These are phyloP conservation scores for Gymnopithys bicolor DNA, from an alignment of 2,797 vertebrate genomes.

Conservation along the genomic window DNA sequence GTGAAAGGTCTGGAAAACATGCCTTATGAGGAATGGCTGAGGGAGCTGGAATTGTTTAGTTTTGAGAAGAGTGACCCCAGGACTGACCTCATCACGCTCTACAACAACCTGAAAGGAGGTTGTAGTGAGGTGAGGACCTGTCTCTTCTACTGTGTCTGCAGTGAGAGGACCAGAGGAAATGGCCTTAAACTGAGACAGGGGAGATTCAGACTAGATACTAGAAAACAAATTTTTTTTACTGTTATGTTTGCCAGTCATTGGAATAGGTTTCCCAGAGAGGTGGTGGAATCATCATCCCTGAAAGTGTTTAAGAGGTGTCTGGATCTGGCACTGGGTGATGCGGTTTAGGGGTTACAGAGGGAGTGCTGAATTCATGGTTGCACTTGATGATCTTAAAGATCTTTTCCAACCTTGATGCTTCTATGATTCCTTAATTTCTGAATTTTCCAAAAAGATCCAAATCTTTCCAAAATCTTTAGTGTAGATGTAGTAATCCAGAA, in stretches of 20 bases:
- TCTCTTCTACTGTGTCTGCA: background rate
- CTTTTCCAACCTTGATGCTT: background rate
- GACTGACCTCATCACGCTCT: accelerated
- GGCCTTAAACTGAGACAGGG: background rate
- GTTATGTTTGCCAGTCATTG: accelerated
- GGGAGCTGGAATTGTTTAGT: background rate
- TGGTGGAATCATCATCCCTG: background rate
- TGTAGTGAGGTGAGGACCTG: background rate
- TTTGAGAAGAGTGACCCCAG: background rate
- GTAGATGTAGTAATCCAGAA: background rate
- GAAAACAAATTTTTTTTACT: background rate
- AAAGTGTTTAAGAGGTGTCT: background rate
- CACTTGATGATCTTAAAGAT: background rate
- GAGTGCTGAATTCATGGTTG: no score
- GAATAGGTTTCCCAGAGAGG: no score
- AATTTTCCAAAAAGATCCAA: background rate
- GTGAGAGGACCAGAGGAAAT: background rate
- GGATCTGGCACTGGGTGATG: background rate
- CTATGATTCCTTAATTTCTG: background rate
- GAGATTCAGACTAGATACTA: background rate
- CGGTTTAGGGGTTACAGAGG: background rate
- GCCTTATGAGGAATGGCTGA: background rate
- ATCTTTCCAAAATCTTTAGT: background rate
- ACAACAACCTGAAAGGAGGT: background rate
- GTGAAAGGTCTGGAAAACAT: background rate